Evolutionary conservation across 2,113 vertebrate genomes (phyloP).

Genomic region (Chaetorhynchus papuensis): DNA sequence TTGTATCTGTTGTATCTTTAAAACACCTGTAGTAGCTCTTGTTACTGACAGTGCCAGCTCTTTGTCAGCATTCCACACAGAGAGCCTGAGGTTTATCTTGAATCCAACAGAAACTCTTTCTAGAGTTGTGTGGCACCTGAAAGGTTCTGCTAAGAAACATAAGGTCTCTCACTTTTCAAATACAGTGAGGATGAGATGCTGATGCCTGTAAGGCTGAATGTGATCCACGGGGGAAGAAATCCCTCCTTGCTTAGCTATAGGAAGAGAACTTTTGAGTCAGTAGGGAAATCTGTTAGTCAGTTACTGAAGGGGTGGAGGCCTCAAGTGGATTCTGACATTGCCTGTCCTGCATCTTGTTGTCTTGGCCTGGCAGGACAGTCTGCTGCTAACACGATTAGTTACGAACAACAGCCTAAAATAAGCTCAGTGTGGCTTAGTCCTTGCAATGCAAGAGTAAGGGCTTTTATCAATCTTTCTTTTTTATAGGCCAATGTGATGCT

Average conservation of each 20-base stretch:
- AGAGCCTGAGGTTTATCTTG: neutral
- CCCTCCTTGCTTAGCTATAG: neutral
- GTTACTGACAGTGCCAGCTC: neutral
- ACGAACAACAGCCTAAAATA: neutral
- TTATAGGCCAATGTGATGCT: constrained; percentile 98
- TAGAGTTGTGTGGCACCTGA: neutral
- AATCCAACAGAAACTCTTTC: neutral
- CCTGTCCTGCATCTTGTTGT: neutral
- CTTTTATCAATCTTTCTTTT: neutral
- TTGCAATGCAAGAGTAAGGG: neutral
- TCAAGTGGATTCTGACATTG: neutral
- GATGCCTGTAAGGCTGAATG: neutral
- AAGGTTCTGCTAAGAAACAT: neutral
- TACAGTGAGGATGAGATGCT: neutral
- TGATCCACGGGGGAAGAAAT: neutral
- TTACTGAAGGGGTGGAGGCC: neutral
- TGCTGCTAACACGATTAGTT: neutral
- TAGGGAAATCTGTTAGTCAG: neutral
- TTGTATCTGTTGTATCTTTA: neutral
- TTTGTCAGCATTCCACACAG: neutral
- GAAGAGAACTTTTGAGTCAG: neutral
- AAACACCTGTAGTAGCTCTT: neutral
- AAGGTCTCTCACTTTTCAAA: neutral
- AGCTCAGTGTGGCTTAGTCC: neutral
- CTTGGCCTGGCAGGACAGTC: neutral